Evolutionary conservation across 1,140 invertebrate species (phyloP).

Genomic region (Platorchestia sp.): DNA sequence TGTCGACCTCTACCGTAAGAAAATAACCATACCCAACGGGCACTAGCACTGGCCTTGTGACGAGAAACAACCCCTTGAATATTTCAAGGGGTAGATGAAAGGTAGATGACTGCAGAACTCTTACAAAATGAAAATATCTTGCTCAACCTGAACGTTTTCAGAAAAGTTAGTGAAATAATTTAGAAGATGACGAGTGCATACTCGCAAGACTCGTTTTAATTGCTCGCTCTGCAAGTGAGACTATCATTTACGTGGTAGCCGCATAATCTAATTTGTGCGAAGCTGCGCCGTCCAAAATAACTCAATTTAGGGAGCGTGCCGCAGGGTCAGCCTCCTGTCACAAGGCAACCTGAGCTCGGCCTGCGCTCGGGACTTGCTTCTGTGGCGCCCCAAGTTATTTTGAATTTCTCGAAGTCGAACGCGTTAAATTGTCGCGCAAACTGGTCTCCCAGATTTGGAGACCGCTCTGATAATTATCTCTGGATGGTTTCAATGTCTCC

Average conservation of each 20-base stretch:
- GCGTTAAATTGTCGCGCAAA: not conserved
- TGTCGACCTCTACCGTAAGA: too few relatives aligned
- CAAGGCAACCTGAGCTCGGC: not conserved
- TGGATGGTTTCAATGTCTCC: not conserved
- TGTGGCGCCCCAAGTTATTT: not conserved
- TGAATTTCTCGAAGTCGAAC: not conserved
- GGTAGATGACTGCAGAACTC: too few relatives aligned
- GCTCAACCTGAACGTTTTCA: not conserved
- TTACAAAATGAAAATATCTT: too few relatives aligned
- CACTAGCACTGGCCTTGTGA: not conserved
- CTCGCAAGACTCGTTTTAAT: not conserved
- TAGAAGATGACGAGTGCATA: not conserved
- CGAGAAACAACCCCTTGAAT: not conserved
- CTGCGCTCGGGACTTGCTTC: not conserved
- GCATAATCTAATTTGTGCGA: not conserved
- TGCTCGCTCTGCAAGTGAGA: not conserved
- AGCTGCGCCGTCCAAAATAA: not conserved
- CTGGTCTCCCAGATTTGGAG: not conserved
- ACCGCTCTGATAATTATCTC: not conserved
- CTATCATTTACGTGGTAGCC: not conserved
- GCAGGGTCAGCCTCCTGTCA: not conserved
- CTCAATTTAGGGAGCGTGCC: not conserved
- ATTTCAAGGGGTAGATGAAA: too few relatives aligned
- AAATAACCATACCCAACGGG: too few relatives aligned
- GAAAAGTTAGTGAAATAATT: not conserved